A percentile compares a stretch with the other conserved stretches of the same genome.
Evolutionary conservation across 2,113 vertebrate species (phyloP).

Genomic region (Irena cyanogastra): DNA sequence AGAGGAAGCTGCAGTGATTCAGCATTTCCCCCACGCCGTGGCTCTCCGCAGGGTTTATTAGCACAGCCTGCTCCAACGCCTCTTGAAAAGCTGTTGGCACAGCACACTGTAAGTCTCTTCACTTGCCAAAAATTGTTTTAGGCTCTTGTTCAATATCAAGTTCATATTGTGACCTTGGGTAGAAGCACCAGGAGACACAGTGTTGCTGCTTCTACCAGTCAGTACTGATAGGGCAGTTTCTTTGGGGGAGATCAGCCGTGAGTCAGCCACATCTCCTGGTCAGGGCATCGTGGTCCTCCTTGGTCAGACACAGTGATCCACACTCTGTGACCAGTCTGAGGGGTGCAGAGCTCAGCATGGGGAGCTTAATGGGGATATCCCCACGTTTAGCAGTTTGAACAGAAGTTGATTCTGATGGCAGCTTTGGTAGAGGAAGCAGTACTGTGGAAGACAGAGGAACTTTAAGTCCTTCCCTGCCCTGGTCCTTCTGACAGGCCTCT

Average conservation of each 20-base stretch:
- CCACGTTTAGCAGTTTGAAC: rapidly evolving
- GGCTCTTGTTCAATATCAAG: neutral
- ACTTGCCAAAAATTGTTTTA: neutral
- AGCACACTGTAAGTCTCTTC: neutral
- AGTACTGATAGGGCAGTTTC: rapidly evolving
- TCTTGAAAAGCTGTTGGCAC: neutral
- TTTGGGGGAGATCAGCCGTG: rapidly evolving
- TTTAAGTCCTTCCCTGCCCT: neutral
- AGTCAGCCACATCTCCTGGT: neutral
- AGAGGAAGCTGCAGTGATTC: neutral
- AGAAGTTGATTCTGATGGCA: neutral
- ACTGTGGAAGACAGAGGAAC: neutral
- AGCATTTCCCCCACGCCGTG: neutral
- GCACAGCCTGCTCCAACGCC: neutral
- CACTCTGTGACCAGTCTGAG: neutral
- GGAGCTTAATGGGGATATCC: neutral
- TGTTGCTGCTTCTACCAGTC: rapidly evolving
- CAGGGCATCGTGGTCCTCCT: neutral
- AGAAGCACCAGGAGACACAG: neutral
- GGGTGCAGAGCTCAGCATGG: neutral
- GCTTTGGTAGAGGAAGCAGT: neutral
- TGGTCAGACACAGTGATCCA: rapidly evolving
- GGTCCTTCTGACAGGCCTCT: neutral
- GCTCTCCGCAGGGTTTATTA: neutral
- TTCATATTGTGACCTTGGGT: neutral